Percentiles rank a stretch among this genome's conserved stretches.
Evolutionary conservation across 2,113 vertebrate species (phyloP).

Genomic region (Procavia capensis): DNA sequence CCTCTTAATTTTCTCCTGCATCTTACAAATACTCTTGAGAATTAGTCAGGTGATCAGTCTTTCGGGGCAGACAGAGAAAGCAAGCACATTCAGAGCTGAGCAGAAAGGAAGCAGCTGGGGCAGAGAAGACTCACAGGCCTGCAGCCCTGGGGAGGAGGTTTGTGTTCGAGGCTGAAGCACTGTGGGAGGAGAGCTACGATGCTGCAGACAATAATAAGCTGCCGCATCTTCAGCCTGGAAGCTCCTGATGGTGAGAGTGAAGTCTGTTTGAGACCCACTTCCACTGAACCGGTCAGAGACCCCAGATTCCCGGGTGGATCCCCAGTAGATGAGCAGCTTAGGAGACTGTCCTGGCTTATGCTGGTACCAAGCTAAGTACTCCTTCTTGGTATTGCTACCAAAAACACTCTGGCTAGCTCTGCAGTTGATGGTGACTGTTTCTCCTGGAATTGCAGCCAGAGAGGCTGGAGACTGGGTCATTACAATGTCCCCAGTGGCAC

Average conservation of each 20-base stretch:
- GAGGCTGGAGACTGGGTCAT: background rate
- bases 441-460: background rate
- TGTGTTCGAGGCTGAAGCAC: slow-evolving; percentile 12
- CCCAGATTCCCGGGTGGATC: background rate
- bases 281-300: slow-evolving; percentile 26
- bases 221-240: background rate
- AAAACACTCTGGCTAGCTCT: too few relatives aligned
- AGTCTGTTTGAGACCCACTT: background rate
- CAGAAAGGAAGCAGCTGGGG: background rate
- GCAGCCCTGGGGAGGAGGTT: background rate
- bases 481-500: background rate
- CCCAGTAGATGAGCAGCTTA: background rate
- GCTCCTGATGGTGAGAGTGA: background rate
- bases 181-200: background rate
- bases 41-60: background rate
- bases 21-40: too few relatives aligned
- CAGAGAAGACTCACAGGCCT: background rate
- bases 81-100: background rate
- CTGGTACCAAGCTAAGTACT: slow-evolving; percentile 70
- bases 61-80: background rate
- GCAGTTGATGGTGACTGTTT: background rate
- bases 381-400: background rate
- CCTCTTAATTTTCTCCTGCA: too few relatives aligned
- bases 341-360: slow-evolving; percentile 78
- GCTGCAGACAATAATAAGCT: background rate